These are phyloP conservation scores for Drosophila sproati DNA, from an alignment of 1,140 invertebrate genomes.

Conservation along the genomic window DNA sequence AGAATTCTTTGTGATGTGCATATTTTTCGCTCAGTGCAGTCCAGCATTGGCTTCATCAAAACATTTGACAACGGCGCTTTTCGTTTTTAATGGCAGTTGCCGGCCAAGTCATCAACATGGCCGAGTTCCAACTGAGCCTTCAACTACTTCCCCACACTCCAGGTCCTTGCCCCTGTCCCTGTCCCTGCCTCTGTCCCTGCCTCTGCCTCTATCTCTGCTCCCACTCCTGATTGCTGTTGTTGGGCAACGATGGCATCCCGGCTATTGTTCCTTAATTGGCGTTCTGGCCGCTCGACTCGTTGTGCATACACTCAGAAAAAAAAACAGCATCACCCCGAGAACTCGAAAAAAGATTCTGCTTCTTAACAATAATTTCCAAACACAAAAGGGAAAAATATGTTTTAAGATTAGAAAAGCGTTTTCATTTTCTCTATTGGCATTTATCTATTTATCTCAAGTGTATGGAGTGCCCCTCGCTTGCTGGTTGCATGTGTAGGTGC, in stretches of 20 bases:
- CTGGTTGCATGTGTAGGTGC: not conserved
- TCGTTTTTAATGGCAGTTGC: constrained; percentile 64
- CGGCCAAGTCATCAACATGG: constrained; percentile 42
- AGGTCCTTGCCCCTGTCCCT: too few relatives aligned
- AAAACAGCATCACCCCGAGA: not conserved
- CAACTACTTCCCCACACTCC: not conserved
- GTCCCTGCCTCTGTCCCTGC: too few relatives aligned
- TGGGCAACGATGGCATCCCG: not conserved
- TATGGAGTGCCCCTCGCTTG: not conserved
- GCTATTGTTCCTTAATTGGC: constrained; percentile 79
- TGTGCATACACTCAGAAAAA: constrained; percentile 59
- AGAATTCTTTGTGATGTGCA: not conserved
- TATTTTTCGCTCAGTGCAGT: constrained; percentile 14
- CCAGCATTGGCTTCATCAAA: constrained; percentile 67
- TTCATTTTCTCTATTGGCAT: too few relatives aligned
- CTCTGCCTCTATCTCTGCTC: too few relatives aligned
- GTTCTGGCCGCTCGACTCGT: constrained; percentile 45
- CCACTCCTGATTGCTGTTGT: too few relatives aligned
- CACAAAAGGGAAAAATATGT: too few relatives aligned
- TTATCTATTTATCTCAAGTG: not conserved
- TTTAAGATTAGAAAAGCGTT: too few relatives aligned
- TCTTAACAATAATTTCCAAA: too few relatives aligned
- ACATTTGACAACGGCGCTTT: constrained; percentile 67
- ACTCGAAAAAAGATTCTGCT: too few relatives aligned
- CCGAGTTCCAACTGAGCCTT: not conserved